phyloP scores from a whole-genome alignment of 1,140 invertebrate genomes.

The Euura saliciscinereae region DNA sequence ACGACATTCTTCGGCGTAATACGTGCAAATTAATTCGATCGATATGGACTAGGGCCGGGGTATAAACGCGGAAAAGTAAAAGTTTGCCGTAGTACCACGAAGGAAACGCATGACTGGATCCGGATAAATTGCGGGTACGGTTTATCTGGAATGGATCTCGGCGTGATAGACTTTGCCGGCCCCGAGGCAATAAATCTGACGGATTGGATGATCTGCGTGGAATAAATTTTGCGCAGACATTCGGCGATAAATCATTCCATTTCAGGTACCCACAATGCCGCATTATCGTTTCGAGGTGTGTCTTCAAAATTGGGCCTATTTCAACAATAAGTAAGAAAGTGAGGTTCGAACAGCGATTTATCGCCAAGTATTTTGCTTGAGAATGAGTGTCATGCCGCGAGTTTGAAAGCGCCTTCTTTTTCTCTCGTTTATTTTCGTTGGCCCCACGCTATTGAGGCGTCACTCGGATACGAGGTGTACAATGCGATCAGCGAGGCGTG shows the following conservation, averaged over 20 bases:
- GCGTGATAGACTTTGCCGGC: not conserved
- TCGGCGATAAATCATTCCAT: not conserved
- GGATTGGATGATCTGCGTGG: not conserved
- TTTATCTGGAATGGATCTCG: not conserved
- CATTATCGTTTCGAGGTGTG: too few species aligned
- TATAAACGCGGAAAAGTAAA: not conserved
- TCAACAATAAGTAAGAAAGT: not conserved
- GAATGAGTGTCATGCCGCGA: not conserved
- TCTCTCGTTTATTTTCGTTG: constrained; percentile 9
- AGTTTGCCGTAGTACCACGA: not conserved
- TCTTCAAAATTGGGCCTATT: not conserved
- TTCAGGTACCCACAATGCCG: too few species aligned
- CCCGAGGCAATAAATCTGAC: not conserved
- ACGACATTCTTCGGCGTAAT: not conserved
- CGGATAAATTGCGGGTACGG: not conserved
- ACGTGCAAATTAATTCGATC: not conserved
- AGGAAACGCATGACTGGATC: not conserved
- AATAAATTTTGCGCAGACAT: not conserved
- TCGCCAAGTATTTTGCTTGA: not conserved
- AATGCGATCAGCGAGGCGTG: constrained; percentile 36
- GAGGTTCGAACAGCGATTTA: not conserved
- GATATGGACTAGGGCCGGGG: not conserved
- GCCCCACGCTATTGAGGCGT: constrained; percentile 5
- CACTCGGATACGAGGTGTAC: constrained; percentile 20
- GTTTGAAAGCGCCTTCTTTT: not conserved